A percentile compares a stretch with the other conserved stretches of the same genome.
Conservation (phyloP, 2,113 vertebrate species). For the Alexandromys fortis region DNA sequence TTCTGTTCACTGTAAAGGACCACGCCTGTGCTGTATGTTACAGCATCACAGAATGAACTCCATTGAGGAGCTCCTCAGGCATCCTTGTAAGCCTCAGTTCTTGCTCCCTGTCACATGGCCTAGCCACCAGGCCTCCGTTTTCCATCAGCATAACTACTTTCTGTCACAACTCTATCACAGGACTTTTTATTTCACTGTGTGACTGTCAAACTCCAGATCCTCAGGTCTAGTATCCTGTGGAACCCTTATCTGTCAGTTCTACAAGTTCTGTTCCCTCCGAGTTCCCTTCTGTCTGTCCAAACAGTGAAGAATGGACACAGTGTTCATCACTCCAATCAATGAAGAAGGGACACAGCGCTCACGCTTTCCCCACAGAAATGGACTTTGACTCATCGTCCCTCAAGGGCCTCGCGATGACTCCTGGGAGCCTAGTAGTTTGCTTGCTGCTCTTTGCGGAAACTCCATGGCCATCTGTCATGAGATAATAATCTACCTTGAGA, state of each 20-base stretch:
- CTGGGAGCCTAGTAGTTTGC: not conserved
- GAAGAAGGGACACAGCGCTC: not conserved
- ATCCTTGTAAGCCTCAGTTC: not conserved
- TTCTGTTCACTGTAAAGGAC: not conserved
- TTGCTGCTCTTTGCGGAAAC: not conserved
- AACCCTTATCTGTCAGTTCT: not conserved
- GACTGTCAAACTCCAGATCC: not conserved
- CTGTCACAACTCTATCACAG: not conserved
- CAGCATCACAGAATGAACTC: not conserved
- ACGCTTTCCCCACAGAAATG: not conserved
- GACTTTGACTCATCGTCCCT: not conserved
- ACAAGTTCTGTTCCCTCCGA: not conserved
- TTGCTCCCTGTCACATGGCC: not conserved
- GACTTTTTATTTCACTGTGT: not conserved
- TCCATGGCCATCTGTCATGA: not conserved
- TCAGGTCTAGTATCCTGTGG: not conserved
- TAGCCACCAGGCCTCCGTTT: not conserved
- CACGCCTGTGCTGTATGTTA: not conserved
- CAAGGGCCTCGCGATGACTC: not conserved
- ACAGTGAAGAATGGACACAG: not conserved
- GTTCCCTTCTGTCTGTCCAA: not conserved
- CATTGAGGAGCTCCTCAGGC: not conserved
- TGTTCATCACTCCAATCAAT: not conserved
- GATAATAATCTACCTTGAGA: not conserved
- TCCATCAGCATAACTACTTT: not conserved